Evolutionary conservation across 1,140 invertebrate genomes (phyloP).

Genomic region (Calycopis cecrops): DNA sequence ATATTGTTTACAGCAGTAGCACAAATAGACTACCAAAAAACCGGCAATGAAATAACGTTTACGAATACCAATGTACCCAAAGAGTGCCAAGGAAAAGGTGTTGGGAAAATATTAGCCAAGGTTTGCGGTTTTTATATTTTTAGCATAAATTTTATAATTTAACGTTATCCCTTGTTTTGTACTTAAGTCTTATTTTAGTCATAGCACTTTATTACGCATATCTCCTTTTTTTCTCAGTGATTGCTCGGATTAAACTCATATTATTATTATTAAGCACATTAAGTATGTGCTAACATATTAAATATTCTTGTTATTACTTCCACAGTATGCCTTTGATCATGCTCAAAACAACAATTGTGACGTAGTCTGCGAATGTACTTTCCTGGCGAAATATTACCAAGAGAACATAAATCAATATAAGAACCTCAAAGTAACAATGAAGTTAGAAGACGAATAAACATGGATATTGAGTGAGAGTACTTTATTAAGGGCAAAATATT

Average conservation of each 20-base stretch:
- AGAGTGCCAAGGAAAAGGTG: constrained; percentile 76
- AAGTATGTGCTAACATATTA: too few relatives aligned
- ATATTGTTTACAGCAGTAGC: constrained; percentile 58
- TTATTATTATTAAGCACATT: too few relatives aligned
- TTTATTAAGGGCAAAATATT: constrained; percentile 88
- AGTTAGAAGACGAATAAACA: constrained; percentile 52
- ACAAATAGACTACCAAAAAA: constrained; percentile 65
- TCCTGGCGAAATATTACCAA: constrained; percentile 77
- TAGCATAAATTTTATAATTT: neutral
- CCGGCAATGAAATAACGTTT: constrained; percentile 74
- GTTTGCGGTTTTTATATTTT: constrained; percentile 49
- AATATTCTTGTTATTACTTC: too few relatives aligned
- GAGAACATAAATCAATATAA: constrained; percentile 74
- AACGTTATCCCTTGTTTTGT: too few relatives aligned
- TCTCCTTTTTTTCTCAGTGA: too few relatives aligned
- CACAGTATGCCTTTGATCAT: constrained; percentile 80
- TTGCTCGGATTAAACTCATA: too few relatives aligned
- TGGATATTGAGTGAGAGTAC: constrained; percentile 80
- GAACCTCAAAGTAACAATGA: constrained; percentile 45
- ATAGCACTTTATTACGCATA: too few relatives aligned
- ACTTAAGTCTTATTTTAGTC: too few relatives aligned
- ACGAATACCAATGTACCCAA: constrained; percentile 77
- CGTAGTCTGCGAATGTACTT: constrained; percentile 79
- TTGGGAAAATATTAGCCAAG: constrained; percentile 79
- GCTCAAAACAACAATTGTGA: constrained; percentile 75